Base-by-base conservation (phyloP, 2,888 invertebrate species). In the Apomyelois bistriatella region DNA sequence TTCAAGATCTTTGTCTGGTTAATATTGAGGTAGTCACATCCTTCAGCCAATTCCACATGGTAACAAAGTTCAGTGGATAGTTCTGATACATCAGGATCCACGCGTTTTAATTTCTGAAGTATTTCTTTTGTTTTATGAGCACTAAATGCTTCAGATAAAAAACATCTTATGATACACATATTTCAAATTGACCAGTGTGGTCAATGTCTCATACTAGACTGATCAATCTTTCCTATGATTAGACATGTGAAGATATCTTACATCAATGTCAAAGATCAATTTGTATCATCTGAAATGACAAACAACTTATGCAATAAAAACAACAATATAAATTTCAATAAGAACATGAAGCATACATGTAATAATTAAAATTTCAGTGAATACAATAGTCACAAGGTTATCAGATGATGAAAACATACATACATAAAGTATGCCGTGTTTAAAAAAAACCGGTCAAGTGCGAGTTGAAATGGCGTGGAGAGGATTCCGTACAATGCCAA, bases 21-120 rank as follows among this genome's bases (percentile, higher is more conserved):
- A 28, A 90, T 79, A 38, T 87, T 91, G 38, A 96, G 81, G 59
- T 80, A 77, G 55, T 89, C 79, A 62, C 84, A 81, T 36, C 83
- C 82, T 55, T 90, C 85, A 15, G 69, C 76, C 17, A 92, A 80
- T 77, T 95, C 95, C 55, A 97, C 92, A 78, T 97, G 95, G 82
- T 94, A 97, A 84, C 97, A 97, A 59, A 94, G 87, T 85, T 97
- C 97, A 5, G 94, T 94, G 53, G 93, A 91, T 13, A 95, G 62
- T 35, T 83, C 72, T 38, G 65, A 74, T n/a, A 95, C 82, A 57
- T 88, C 79, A 15, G 68, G 48, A 68, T 91, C 86, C 52, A 91
- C 79, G 28, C 64, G 53, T 70, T 91, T 90, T 56, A 94, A 76
- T 66, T 92, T 92, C 35, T 79, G 76, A 37, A 94, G 74, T 56